Conservation (phyloP, 2,888 invertebrate genomes). For the Macrostomum cliftonense region DNA sequence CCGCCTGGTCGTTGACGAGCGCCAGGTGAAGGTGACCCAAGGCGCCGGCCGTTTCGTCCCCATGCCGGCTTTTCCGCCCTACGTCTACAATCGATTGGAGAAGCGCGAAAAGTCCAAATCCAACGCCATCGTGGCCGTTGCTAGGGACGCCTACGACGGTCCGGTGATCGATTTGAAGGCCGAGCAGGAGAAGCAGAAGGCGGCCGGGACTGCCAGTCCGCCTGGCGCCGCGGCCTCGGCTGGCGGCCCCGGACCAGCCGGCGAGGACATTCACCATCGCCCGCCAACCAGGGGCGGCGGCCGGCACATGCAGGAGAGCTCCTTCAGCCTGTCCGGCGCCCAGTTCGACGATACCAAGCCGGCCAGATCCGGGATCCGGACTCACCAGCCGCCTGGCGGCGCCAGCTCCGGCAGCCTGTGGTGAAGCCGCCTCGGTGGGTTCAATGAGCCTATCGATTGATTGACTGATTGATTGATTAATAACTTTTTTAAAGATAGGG, state of each 20-base stretch:
- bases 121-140: constrained; percentile 15
- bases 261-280: too few relatives aligned
- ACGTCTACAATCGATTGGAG: constrained; percentile 47
- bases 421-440: too few relatives aligned
- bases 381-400: constrained; percentile 8
- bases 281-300: constrained; percentile 37
- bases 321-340: background rate
- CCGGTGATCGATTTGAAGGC: constrained; percentile 10
- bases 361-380: constrained; percentile 6
- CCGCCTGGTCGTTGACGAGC: constrained; percentile 68
- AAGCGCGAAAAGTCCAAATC: constrained; percentile 36
- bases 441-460: too few relatives aligned
- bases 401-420: background rate
- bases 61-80: constrained; percentile 51
- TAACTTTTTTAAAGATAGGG: too few relatives aligned
- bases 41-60: constrained; percentile 65
- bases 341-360: constrained; percentile 8
- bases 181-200: background rate
- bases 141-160: constrained; percentile 20
- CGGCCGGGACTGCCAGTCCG: too few relatives aligned
- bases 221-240: background rate
- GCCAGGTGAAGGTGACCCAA: constrained; percentile 56
- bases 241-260: background rate
- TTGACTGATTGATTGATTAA: too few relatives aligned
- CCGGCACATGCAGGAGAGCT: constrained; percentile 54